Conservation (phyloP, 2,797 vertebrate genomes). For the Dipus sagitta region DNA sequence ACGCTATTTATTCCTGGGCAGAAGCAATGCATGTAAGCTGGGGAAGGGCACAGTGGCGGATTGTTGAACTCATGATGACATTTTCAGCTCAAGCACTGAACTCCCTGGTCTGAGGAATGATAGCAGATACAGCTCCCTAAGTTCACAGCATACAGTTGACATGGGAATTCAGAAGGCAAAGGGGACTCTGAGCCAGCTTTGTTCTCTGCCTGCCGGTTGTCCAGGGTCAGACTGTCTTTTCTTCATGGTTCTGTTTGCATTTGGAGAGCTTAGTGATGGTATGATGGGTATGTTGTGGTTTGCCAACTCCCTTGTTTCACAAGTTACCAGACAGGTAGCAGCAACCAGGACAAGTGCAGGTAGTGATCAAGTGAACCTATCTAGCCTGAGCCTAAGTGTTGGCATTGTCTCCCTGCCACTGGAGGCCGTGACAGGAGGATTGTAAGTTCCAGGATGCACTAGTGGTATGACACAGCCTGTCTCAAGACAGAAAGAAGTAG, state of each 20-base stretch:
- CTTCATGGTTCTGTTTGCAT: not conserved
- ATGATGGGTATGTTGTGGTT: conserved; percentile 26
- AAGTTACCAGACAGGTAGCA: not conserved
- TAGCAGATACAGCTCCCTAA: not conserved
- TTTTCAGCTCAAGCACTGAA: not conserved
- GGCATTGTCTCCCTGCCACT: too few relatives aligned
- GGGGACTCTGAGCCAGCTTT: not conserved
- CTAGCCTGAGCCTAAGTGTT: not conserved
- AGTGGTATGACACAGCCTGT: not conserved
- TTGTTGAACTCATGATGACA: conserved; percentile 1
- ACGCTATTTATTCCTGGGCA: not conserved
- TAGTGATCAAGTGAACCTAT: not conserved
- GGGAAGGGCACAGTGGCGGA: not conserved
- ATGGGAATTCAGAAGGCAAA: not conserved
- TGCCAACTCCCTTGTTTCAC: not conserved
- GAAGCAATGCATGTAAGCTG: not conserved
- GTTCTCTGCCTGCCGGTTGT: not conserved
- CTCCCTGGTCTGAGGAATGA: not conserved
- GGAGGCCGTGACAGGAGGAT: too few relatives aligned
- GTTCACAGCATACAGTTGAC: not conserved
- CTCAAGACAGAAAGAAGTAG: not conserved
- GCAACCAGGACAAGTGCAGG: not conserved
- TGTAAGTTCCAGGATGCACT: not conserved
- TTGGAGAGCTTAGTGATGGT: conserved; percentile 19
- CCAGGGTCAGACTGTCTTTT: not conserved